A percentile compares a stretch with the other conserved stretches of the same genome.
Evolutionary conservation across 2,113 vertebrate species (phyloP).

Genomic region (Aegotheles bennettii): DNA sequence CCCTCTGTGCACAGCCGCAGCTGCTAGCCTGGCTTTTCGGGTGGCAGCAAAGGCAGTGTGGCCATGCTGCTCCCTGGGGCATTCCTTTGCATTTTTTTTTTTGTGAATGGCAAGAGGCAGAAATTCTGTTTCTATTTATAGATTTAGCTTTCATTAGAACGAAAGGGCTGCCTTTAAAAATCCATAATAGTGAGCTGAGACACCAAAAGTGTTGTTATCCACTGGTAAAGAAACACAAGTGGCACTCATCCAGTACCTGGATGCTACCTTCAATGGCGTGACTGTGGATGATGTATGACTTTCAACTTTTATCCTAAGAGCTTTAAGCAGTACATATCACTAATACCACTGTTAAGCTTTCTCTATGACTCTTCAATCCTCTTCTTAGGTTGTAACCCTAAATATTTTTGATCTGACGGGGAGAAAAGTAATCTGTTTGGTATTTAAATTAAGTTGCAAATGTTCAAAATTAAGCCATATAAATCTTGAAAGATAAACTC

Average conservation of each 20-base stretch:
- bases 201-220: not conserved
- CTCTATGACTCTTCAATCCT: not conserved
- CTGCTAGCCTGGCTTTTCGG: not conserved
- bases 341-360: not conserved
- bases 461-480: not conserved
- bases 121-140: not conserved
- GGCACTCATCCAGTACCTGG: not conserved
- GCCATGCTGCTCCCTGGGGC: not conserved
- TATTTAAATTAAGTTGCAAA: not conserved
- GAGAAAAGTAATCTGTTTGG: not conserved
- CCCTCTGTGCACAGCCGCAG: not conserved
- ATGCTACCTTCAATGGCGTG: not conserved
- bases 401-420: not conserved
- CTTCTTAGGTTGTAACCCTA: not conserved
- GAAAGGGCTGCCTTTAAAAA: not conserved
- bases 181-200: fast-evolving
- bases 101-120: not conserved
- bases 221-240: not conserved
- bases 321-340: not conserved
- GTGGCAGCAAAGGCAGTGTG: not conserved
- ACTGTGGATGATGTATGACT: not conserved
- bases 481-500: not conserved
- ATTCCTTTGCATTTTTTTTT: not conserved
- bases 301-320: not conserved
- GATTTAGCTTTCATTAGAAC: not conserved